A percentile compares a stretch with the other conserved stretches of the same genome.
phyloP scores from a whole-genome alignment of 2,797 vertebrate genomes.

The Sebastes nivosus region DNA sequence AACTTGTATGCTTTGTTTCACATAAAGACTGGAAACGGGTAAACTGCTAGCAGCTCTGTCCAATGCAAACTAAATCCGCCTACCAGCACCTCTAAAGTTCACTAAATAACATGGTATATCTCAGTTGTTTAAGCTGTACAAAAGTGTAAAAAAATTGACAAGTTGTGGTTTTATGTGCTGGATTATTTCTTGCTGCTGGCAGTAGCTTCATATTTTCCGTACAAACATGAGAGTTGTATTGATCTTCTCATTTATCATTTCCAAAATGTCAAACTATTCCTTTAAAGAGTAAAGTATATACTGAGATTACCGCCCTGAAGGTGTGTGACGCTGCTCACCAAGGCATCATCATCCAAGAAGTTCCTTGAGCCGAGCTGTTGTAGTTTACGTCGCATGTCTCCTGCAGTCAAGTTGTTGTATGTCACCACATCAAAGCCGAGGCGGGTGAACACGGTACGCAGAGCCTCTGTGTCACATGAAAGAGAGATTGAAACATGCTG shows the following conservation, averaged over 20 bases:
- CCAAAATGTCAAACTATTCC: too few species aligned
- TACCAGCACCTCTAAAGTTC: too few species aligned
- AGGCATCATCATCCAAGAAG: slow-evolving; percentile 45
- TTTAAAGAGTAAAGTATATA: too few species aligned
- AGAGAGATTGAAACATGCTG: neutral
- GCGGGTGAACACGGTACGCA: slow-evolving; percentile 36
- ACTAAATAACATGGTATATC: too few species aligned
- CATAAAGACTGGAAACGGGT: too few species aligned
- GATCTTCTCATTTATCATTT: too few species aligned
- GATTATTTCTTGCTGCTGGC: neutral
- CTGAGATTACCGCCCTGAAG: neutral
- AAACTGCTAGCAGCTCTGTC: too few species aligned
- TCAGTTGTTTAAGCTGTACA: neutral
- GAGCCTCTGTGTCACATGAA: slow-evolving; percentile 67
- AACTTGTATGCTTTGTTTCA: too few species aligned
- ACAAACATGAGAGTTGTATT: neutral
- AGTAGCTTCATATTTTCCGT: neutral
- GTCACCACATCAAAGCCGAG: slow-evolving; percentile 80
- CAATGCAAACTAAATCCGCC: too few species aligned
- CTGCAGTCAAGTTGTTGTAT: slow-evolving; percentile 59
- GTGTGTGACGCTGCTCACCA: slow-evolving; percentile 52
- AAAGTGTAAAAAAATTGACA: neutral
- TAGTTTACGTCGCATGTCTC: slow-evolving; percentile 46
- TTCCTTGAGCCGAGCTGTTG: fast-evolving
- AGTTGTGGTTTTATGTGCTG: neutral